A percentile compares a stretch with the other conserved stretches of the same genome.
Conservation (phyloP, 2,797 vertebrate species). For the Esox lucius region DNA sequence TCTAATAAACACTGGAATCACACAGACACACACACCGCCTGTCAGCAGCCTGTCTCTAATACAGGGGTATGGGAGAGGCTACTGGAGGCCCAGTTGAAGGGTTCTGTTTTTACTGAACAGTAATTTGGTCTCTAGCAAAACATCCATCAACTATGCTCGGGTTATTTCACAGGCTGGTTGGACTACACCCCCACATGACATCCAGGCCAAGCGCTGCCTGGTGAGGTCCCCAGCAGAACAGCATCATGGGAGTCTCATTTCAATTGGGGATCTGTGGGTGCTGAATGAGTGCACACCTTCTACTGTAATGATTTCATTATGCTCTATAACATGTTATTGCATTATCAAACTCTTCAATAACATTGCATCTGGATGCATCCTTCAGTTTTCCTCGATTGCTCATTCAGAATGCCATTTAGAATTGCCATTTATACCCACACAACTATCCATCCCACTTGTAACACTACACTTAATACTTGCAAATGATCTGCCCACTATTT, state of each 20-base stretch:
- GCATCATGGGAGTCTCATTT: conserved; percentile 9
- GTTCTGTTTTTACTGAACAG: conserved; percentile 11
- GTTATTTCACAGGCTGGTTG: conserved; percentile 14
- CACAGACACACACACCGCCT: neutral
- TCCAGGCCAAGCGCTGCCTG: neutral
- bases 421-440: too few species aligned
- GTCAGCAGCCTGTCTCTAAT: conserved; percentile 15
- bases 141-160: neutral
- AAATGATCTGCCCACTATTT: too few species aligned
- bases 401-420: too few species aligned
- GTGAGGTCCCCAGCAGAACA: neutral
- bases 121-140: conserved; percentile 13
- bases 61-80: conserved; percentile 7
- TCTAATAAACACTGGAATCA: too few species aligned
- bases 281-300: too few species aligned
- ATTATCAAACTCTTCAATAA: too few species aligned
- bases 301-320: too few species aligned
- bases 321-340: neutral
- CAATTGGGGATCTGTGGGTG: neutral
- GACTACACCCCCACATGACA: neutral
- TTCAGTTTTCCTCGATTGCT: too few species aligned
- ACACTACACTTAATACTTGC: too few species aligned
- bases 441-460: too few species aligned
- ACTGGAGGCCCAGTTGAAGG: neutral
- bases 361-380: too few species aligned